A percentile compares a stretch with the other conserved stretches of the same genome.
Evolutionary conservation across 37 sponge, comb jelly and placozoan genomes (phyloP).

Genomic region (Chondrosia reniformis): DNA sequence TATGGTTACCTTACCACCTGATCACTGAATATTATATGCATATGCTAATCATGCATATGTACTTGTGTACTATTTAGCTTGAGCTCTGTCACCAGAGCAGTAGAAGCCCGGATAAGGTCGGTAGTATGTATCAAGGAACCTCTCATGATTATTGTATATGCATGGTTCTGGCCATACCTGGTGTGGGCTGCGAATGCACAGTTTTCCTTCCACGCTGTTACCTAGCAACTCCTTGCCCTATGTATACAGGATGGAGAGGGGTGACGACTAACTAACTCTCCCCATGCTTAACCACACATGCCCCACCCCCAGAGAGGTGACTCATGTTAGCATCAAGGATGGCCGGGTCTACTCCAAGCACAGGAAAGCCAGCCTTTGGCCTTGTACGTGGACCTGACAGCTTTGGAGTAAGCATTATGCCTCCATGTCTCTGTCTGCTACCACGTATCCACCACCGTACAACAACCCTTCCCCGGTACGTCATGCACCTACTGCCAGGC

Average conservation of each 20-base stretch:
- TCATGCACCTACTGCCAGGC: constrained; percentile 89
- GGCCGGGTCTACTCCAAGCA: constrained; percentile 87
- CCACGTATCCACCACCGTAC: constrained; percentile 91
- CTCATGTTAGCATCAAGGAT: constrained; percentile 54
- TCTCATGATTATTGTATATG: constrained; percentile 85
- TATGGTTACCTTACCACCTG: too few species aligned
- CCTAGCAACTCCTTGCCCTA: constrained; percentile 63
- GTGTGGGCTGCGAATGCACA: constrained; percentile 75
- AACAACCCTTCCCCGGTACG: constrained; percentile 80
- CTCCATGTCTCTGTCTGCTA: constrained; percentile 99
- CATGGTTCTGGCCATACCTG: constrained; percentile 88
- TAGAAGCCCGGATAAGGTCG: constrained; percentile 79
- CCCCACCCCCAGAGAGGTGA: background rate
- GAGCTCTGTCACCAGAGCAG: constrained; percentile 88
- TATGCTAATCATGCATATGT: too few species aligned
- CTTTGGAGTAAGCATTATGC: constrained; percentile 87
- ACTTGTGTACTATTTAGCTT: too few species aligned
- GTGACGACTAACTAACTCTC: too few species aligned
- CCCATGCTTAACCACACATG: too few species aligned
- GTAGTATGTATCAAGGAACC: constrained; percentile 82
- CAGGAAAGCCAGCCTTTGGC: constrained; percentile 81
- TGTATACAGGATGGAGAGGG: too few species aligned
- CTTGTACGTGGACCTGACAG: constrained; percentile 53
- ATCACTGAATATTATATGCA: too few species aligned
- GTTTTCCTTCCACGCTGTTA: constrained; percentile 60